Evolutionary conservation across 2,888 invertebrate species (phyloP).

Genomic region (Drosophila infuscata): DNA sequence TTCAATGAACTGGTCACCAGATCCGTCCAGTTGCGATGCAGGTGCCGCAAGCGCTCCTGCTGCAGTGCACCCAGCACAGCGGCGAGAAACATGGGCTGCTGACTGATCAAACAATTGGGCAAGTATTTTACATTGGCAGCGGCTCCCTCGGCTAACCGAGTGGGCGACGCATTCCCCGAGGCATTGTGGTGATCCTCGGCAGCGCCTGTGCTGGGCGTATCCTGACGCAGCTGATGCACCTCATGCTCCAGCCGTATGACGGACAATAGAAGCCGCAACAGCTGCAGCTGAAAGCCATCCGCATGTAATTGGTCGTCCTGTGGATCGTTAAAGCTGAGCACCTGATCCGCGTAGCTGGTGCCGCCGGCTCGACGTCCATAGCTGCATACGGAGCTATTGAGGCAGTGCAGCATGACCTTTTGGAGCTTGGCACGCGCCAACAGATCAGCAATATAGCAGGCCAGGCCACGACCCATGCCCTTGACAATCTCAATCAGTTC

Average conservation of each 20-base stretch:
- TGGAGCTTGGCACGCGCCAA: slow-evolving; percentile 92
- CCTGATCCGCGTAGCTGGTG: slow-evolving; percentile 90
- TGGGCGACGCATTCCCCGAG: slow-evolving; percentile 82
- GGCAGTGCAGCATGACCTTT: slow-evolving; percentile 92
- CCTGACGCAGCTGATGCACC: slow-evolving; percentile 87
- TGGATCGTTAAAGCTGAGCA: slow-evolving; percentile 90
- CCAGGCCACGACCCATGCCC: slow-evolving; percentile 91
- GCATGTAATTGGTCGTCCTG: slow-evolving; percentile 87
- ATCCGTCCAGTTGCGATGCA: slow-evolving; percentile 94
- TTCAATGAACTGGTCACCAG: slow-evolving; percentile 92
- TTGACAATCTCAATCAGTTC: slow-evolving; percentile 91
- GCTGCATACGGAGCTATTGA: slow-evolving; percentile 89
- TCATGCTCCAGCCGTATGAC: slow-evolving; percentile 91
- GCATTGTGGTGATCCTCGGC: slow-evolving; percentile 55
- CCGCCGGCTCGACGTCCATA: slow-evolving; percentile 52
- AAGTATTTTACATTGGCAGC: slow-evolving; percentile 87
- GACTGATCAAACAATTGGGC: slow-evolving; percentile 89
- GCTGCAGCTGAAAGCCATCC: slow-evolving; percentile 89
- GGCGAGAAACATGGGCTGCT: slow-evolving; percentile 93
- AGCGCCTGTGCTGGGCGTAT: slow-evolving; percentile 70
- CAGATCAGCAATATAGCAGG: slow-evolving; percentile 91
- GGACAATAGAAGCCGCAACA: slow-evolving; percentile 89
- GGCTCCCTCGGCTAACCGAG: slow-evolving; percentile 73
- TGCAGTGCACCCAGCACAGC: slow-evolving; percentile 92
- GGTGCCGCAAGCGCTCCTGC: slow-evolving; percentile 88